Evolutionary conservation across 1,140 invertebrate species (phyloP).

Genomic region (Leptinotarsa defecta): DNA sequence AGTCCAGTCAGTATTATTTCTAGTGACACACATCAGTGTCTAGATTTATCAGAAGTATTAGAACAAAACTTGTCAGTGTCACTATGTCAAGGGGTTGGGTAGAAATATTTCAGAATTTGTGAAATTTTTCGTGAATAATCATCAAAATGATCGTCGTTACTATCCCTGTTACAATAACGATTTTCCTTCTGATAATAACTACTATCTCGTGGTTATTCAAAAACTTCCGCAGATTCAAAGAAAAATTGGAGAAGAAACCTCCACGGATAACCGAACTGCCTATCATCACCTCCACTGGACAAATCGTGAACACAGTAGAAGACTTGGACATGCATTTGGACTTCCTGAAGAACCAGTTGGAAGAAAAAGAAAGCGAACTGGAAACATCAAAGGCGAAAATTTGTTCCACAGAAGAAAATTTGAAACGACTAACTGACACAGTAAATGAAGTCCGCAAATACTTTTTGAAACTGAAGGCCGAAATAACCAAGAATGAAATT

Average conservation of each 20-base stretch:
- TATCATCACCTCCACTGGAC: constrained; percentile 40
- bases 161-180: neutral
- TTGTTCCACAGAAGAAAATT: constrained; percentile 28
- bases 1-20: too few species aligned
- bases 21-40: too few species aligned
- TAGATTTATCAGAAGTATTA: too few species aligned
- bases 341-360: constrained; percentile 41
- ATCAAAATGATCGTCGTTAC: constrained; percentile 6
- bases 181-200: constrained; percentile 2
- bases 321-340: constrained; percentile 47
- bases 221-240: constrained; percentile 35
- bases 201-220: constrained; percentile 23
- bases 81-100: constrained; percentile 11
- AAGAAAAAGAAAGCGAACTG: constrained; percentile 45
- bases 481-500: constrained; percentile 41
- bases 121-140: neutral
- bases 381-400: constrained; percentile 36
- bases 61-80: constrained; percentile 5
- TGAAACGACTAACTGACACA: constrained; percentile 40
- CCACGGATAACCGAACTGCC: constrained; percentile 38
- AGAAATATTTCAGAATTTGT: neutral
- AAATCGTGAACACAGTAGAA: constrained; percentile 43
- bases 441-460: constrained; percentile 37
- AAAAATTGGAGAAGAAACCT: constrained; percentile 25
- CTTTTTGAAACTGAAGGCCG: constrained; percentile 40